Evolutionary conservation across 2,888 invertebrate genomes (phyloP), one percentile per base, ranked within the genome.

Genomic region (Cantharis lateralis): DNA sequence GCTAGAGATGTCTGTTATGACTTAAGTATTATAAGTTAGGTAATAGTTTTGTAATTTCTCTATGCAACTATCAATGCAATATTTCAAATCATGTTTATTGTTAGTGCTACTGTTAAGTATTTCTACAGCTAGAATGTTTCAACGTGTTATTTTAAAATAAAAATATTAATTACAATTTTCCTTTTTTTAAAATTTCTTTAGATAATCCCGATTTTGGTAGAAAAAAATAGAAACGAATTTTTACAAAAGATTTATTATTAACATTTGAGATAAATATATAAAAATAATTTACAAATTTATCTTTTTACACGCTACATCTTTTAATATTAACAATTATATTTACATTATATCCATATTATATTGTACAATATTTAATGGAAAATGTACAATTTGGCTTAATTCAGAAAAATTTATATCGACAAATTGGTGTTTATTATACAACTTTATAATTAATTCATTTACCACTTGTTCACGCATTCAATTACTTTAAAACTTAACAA

Each of bases 61-160:
- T 70, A 75, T 63, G 78, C 78, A 78, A 82, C 72, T 80, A 80
- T 79, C 82, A 82, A 82, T 82, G 82, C 82, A 82, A 82, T 81
- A 79, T 80, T 80, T 79, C 73, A 74, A 73, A 77, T 72, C 71
- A 75, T 68, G 74, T 78, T 76, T 71, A 70, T 75, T 75, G 75
- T 75, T 75, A 78, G 75, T 78, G 72, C 74, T 78, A 69, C 69
- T 75, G 74, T 78, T 78, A 75, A 61, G 70, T 78, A 75, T 64
- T 75, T 78, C 69, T 78, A 74, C 72, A 68, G 72, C 26, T 74
- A 70, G 74, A 70, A 64, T 74, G 69, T 72, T 70, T 73, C 28
- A 66, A 62, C 72, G 78, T 75, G 75, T 78, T 78, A 78, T 75
- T 75, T 72, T 75, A 62, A 78, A 75, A 75, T 72, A 71, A 78